Evolutionary conservation across 2,113 vertebrate genomes (phyloP).

Genomic region (Bothrops jararaca): DNA sequence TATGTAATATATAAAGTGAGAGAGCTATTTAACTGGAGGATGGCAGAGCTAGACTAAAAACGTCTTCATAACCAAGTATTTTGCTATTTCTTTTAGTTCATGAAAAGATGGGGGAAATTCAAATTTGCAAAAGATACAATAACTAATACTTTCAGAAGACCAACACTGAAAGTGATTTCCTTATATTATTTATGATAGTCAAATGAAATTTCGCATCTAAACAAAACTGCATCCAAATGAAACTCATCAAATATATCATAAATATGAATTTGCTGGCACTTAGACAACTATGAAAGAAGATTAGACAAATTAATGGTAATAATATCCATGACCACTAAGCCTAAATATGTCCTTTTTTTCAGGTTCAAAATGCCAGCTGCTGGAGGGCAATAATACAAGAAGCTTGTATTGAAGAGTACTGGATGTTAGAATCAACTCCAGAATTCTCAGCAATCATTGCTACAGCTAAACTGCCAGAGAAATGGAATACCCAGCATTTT

Average conservation of each 20-base stretch:
- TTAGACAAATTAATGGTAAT: background rate
- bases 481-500: background rate
- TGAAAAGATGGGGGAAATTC: background rate
- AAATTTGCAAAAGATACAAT: background rate
- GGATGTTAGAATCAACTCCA: background rate
- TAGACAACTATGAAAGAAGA: background rate
- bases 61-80: background rate
- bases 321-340: background rate
- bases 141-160: background rate
- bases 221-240: background rate
- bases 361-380: background rate
- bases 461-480: background rate
- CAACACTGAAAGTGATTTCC: background rate
- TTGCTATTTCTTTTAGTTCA: background rate
- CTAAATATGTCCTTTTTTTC: background rate
- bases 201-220: background rate
- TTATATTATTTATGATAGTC: background rate
- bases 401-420: background rate
- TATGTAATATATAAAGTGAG: constrained; percentile 18
- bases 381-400: background rate
- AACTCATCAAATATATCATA: background rate
- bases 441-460: background rate
- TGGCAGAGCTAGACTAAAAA: background rate
- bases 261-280: background rate
- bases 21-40: background rate